Base-by-base conservation (phyloP, 2,113 vertebrate genomes). In the Terrapene triunguis region DNA sequence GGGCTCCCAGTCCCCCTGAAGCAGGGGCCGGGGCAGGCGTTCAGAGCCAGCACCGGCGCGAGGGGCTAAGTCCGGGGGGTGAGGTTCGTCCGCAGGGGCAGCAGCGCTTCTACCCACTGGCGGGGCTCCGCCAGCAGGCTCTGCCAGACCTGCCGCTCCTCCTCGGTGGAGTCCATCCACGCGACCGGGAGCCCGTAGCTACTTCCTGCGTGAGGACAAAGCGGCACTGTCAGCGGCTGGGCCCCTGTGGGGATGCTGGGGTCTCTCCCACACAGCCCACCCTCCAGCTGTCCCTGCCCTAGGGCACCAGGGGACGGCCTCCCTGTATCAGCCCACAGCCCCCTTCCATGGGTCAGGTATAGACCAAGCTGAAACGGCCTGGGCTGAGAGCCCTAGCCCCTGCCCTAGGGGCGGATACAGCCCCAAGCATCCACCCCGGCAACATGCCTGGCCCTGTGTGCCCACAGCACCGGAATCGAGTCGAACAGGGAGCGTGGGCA, bases 111-210 rank as follows among this genome's bases (percentile, higher is more conserved):
- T 59, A 99, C 98, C 99, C 99, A 99, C 82, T 89, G 97, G 53
- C 98, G 98, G 0, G 99, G 99, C 87, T 97, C 98, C 89, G 97
- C 97, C n/a, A 99, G 98, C 89, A 99, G 98, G 38, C 79, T 98
- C 57, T 91, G 98, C 99, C 99, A 99, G 38, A 99, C 98, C 1
- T 76, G 87, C 6, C 97, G 97, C 95, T 99, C 99, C 84, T 99
- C 99, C 0, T 97, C 97, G 1, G 99, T 99, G 19, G 99, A 99
- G 96, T 99, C 99, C 99, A 99, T 99, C 99, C 99, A 99, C 93
- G 97, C 98, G 95, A 99, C 99, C 0, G 95, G 96, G 83, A 99
- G 98, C 13, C 99, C 99, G 0, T 99, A 99, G 98, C 99, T 99
- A 96, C 98, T 98, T 89, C 99, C 99, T 99, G 95, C 0, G 65